A percentile compares a stretch with the other conserved stretches of the same genome.
These are phyloP conservation scores for Heptranchias perlo DNA, from an alignment of 2,113 vertebrate genomes.

Conservation along the genomic window DNA sequence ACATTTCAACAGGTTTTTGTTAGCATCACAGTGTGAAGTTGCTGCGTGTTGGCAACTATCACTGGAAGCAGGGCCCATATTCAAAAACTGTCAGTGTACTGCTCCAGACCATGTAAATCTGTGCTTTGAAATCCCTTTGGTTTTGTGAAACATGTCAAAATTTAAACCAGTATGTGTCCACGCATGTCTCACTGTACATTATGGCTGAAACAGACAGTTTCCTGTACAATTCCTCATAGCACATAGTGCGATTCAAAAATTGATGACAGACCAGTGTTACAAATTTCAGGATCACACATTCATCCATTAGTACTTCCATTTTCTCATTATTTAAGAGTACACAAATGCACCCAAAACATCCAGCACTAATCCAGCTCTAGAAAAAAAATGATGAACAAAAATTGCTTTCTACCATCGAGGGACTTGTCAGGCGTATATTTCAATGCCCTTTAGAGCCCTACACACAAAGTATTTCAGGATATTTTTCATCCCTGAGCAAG, in stretches of 20 bases:
- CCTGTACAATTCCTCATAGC: too few species aligned
- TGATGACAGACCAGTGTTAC: neutral
- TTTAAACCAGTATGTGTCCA: neutral
- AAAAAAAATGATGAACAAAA: neutral
- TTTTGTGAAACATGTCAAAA: neutral
- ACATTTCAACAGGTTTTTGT: constrained; percentile 21
- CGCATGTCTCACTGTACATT: neutral
- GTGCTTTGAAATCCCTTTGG: neutral
- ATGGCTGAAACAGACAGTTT: neutral
- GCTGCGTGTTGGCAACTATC: constrained; percentile 13
- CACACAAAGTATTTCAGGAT: neutral
- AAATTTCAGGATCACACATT: neutral
- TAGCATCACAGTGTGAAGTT: neutral
- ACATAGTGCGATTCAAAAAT: neutral
- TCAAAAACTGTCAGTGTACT: neutral
- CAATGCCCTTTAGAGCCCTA: neutral
- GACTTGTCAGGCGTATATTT: neutral
- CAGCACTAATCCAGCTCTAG: too few species aligned
- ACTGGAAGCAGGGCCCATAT: neutral
- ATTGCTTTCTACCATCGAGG: neutral
- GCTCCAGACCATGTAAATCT: neutral
- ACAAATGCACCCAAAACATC: neutral
- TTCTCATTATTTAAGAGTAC: neutral
- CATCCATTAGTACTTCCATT: neutral
- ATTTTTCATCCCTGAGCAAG: neutral